These are phyloP conservation scores for Drosophila macrothrix DNA, from an alignment of 2,888 invertebrate genomes.

Conservation along the genomic window DNA sequence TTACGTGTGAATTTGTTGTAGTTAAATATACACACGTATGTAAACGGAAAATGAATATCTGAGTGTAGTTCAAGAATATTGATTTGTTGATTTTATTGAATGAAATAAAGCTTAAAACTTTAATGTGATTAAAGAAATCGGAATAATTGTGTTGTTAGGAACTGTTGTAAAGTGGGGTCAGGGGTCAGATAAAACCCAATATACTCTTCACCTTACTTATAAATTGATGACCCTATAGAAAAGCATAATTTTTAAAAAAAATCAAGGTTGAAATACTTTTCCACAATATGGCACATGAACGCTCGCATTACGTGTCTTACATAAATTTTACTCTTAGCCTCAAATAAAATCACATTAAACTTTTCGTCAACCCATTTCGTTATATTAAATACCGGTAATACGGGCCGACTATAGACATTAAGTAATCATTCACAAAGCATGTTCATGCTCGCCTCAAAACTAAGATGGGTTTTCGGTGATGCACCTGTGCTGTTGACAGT, in stretches of 20 bases:
- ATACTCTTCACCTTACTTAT: neutral
- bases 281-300: neutral
- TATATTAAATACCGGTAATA: neutral
- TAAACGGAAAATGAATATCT: slow-evolving; percentile 1
- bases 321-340: neutral
- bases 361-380: neutral
- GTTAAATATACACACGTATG: neutral
- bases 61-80: slow-evolving; percentile 5
- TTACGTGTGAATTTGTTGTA: slow-evolving; percentile 7
- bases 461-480: neutral
- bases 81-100: neutral
- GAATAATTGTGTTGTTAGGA: neutral
- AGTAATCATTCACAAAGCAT: neutral
- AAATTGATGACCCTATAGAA: neutral
- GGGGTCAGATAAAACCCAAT: neutral
- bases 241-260: neutral
- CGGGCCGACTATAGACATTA: neutral
- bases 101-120: neutral
- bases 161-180: neutral
- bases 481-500: neutral
- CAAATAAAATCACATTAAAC: neutral
- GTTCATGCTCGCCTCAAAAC: neutral
- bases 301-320: neutral
- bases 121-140: neutral
- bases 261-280: neutral